phyloP scores from a whole-genome alignment of 2,797 vertebrate species.

The Champsocephalus esox region DNA sequence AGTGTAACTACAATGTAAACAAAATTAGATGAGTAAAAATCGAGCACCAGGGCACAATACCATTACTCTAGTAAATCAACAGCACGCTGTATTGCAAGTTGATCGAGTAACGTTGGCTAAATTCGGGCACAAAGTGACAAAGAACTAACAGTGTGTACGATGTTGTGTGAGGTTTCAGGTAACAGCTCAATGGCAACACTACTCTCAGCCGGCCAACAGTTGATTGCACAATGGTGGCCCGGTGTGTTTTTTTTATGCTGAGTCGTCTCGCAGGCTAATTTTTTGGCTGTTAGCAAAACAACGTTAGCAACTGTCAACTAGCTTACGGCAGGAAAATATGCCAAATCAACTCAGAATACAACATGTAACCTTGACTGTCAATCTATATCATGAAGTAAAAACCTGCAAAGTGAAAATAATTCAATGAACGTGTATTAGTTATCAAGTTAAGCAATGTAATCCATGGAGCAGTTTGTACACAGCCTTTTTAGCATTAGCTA shows the following conservation, averaged over 20 bases:
- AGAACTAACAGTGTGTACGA: neutral
- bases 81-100: conserved; percentile 5
- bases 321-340: conserved; percentile 16
- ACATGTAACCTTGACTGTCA: neutral
- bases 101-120: neutral
- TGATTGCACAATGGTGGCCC: conserved; percentile 78
- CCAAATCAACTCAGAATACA: neutral
- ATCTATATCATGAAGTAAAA: neutral
- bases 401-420: neutral
- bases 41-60: conserved; percentile 1
- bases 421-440: neutral
- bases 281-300: conserved; percentile 75
- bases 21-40: conserved; percentile 1
- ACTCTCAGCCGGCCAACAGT: conserved; percentile 20
- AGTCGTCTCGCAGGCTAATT: conserved; percentile 79
- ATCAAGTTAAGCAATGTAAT: neutral
- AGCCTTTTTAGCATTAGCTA: conserved; percentile 39
- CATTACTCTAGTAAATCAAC: conserved; percentile 7
- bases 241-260: conserved; percentile 77
- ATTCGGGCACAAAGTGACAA: neutral
- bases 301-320: conserved; percentile 59
- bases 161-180: neutral
- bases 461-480: neutral
- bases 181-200: conserved; percentile 21
- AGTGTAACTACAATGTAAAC: neutral